Percentiles rank a stretch among this genome's conserved stretches.
These are phyloP conservation scores for Temnothorax ravouxi DNA, from an alignment of 2,888 invertebrate species.

Conservation along the genomic window DNA sequence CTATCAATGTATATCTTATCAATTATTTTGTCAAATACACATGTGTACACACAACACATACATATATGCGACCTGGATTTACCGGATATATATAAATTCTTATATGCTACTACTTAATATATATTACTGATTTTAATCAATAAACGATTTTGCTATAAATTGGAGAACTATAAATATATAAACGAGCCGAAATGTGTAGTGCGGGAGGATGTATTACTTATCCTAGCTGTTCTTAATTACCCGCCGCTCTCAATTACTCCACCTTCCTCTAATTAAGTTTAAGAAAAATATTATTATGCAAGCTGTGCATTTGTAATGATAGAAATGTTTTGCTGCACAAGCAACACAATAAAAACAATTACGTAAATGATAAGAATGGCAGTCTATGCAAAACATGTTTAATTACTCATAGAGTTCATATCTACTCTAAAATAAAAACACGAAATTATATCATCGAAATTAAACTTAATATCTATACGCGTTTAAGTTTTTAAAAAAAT, in stretches of 20 bases:
- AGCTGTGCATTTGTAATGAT: too few species aligned
- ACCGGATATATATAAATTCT: background rate
- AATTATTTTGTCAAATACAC: background rate
- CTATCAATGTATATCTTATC: background rate
- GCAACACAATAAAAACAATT: background rate
- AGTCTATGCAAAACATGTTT: background rate
- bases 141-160: background rate
- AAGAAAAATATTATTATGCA: too few species aligned
- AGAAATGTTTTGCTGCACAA: too few species aligned
- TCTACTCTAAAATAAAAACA: too few species aligned
- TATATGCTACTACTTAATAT: background rate
- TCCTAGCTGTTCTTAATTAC: too few species aligned
- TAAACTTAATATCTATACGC: too few species aligned
- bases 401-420: too few species aligned
- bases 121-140: conserved; percentile 6
- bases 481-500: too few species aligned
- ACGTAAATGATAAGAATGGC: background rate
- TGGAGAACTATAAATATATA: background rate
- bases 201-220: too few species aligned
- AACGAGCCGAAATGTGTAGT: background rate
- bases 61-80: background rate
- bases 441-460: too few species aligned
- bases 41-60: background rate
- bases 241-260: too few species aligned
- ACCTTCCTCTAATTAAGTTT: too few species aligned